Evolutionary conservation across 30 jellyfish, hydroid and myxozoan genomes (phyloP), one percentile per base, ranked within the genome.

Genomic region (Cassiopea xamachana): DNA sequence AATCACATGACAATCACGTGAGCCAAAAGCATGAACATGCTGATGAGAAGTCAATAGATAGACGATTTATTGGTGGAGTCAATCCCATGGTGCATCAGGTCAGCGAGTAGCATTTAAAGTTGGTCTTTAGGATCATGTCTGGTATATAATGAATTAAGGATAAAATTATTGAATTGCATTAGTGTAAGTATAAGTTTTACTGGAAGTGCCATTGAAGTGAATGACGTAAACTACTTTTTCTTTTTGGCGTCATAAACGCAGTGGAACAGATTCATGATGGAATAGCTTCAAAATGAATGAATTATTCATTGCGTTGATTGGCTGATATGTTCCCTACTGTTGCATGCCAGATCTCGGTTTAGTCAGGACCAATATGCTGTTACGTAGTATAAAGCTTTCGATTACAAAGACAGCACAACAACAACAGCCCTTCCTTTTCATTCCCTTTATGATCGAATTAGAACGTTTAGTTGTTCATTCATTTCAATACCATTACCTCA

Each of bases 141-240:
- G 84, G 77, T 84, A 46, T 50, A 84, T 55, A 84, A 69, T 84
- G 51, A 27, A 71, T 8, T 71, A 18, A 71, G 55, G 80, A 67
- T 67, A 67, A 67, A 67, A 67, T 67, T 19, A 16, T 67, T 67
- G 16, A 39, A 49, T 81, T 68, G 7, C 69, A 14, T 81, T 45
- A 47, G 45, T 82, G 91, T 82, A 82, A 18, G 69, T 82, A 82
- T 45, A 71, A 77, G 10, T 84, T 67, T 82, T 47, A 59, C 13
- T 27, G 90, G 75, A n/a, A 82, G n/a, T 82, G 43, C 18, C 48
- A 50, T 68, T 82, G 80, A 60, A 82, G 46, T 49, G 67, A 13
- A 43, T 48, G 69, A 60, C 85, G 48, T 59, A 27, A 27, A 27
- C 39, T 27, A 27, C 64, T 10, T 55, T 10, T 3, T 55, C 64